These are phyloP conservation scores for Amblyornis subalaris DNA, from an alignment of 2,113 vertebrate species.

Conservation along the genomic window DNA sequence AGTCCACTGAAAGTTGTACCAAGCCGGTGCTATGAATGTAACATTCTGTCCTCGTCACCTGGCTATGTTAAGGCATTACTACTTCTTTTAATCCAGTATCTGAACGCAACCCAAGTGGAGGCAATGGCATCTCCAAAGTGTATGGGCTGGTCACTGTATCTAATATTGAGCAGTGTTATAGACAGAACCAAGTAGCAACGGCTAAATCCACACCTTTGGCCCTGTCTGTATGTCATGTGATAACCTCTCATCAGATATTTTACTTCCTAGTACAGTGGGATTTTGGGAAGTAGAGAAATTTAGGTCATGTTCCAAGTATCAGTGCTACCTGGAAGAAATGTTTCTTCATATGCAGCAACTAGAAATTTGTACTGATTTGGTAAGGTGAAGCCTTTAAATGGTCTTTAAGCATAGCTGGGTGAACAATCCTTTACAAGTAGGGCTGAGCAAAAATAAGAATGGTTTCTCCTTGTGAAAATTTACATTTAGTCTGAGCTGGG, in stretches of 20 bases:
- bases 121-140: background rate
- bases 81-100: background rate
- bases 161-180: background rate
- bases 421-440: background rate
- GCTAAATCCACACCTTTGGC: background rate
- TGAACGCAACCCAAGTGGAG: background rate
- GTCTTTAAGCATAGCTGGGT: background rate
- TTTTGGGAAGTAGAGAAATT: background rate
- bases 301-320: background rate
- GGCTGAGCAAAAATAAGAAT: background rate
- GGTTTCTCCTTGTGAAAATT: background rate
- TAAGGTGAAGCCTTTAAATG: background rate
- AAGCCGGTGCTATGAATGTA: background rate
- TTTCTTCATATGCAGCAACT: background rate
- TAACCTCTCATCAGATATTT: background rate
- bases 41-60: background rate
- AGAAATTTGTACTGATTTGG: background rate
- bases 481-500: background rate
- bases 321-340: background rate
- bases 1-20: background rate
- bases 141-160: background rate
- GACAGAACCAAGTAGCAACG: background rate
- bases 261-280: background rate
- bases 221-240: accelerated
- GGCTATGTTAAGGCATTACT: background rate